These are phyloP conservation scores for Casuarius casuarius DNA, from an alignment of 2,113 vertebrate genomes.

Conservation along the genomic window DNA sequence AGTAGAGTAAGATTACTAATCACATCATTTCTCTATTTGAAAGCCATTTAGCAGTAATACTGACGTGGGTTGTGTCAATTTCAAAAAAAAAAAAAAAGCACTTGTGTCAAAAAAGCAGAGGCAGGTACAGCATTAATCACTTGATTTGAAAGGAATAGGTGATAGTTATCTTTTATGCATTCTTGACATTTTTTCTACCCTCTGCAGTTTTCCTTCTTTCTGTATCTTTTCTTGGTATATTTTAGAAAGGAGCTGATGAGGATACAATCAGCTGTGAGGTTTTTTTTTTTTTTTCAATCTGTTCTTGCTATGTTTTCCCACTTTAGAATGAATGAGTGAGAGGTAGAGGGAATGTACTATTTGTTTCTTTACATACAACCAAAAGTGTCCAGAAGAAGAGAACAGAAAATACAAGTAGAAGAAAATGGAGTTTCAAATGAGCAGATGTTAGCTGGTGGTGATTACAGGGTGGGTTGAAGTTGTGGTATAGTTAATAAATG, in stretches of 20 bases:
- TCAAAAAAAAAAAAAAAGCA: not conserved
- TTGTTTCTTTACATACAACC: not conserved
- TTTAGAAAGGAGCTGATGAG: not conserved
- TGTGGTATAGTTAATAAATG: conserved; percentile 46
- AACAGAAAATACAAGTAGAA: not conserved
- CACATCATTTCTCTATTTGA: not conserved
- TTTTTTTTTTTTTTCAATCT: not conserved
- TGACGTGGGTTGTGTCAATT: not conserved
- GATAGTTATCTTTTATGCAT: not conserved
- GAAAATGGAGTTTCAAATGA: conserved; percentile 22
- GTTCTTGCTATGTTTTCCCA: not conserved
- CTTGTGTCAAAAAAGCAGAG: not conserved
- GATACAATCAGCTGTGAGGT: too few species aligned
- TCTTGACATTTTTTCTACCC: not conserved
- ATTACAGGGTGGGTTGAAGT: conserved; percentile 20
- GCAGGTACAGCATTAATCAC: not conserved
- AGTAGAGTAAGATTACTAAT: not conserved
- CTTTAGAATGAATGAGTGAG: not conserved
- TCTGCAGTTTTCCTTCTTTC: not conserved
- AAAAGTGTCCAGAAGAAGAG: not conserved
- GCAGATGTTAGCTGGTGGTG: conserved; percentile 5
- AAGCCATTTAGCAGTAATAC: not conserved
- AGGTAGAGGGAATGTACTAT: not conserved
- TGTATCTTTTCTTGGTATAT: not conserved
- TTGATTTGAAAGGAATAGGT: not conserved